Evolutionary conservation across 2,113 vertebrate species (phyloP).

Genomic region (Axis porcinus): DNA sequence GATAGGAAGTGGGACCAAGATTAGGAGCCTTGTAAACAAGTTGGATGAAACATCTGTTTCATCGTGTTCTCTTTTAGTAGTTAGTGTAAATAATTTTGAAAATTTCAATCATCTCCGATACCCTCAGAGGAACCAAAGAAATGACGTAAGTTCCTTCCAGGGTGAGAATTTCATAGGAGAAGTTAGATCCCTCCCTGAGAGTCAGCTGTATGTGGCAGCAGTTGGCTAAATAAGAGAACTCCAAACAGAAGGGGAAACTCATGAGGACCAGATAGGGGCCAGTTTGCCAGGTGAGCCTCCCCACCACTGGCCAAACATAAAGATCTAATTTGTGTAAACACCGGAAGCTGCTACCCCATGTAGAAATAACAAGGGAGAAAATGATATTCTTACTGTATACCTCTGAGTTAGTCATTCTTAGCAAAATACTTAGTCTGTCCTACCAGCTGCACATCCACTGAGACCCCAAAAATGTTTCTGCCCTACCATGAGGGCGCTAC

Average conservation of each 20-base stretch:
- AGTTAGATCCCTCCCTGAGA: background rate
- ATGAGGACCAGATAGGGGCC: background rate
- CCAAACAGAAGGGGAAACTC: background rate
- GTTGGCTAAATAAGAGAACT: background rate
- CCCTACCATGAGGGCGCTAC: background rate
- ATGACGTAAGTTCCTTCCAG: background rate
- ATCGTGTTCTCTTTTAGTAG: background rate
- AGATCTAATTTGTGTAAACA: background rate
- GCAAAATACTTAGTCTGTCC: background rate
- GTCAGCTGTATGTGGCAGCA: background rate
- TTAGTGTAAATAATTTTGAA: slow-evolving; percentile 9
- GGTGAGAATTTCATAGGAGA: background rate
- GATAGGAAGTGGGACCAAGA: background rate
- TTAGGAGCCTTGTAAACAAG: background rate
- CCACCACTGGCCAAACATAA: background rate
- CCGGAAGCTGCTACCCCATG: background rate
- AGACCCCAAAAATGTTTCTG: slow-evolving; percentile 16
- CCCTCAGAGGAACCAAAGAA: background rate
- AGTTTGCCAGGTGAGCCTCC: background rate
- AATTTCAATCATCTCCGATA: background rate
- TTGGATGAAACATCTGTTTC: background rate
- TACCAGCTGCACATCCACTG: background rate
- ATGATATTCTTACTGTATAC: background rate
- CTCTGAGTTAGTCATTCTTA: background rate
- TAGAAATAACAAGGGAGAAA: background rate